phyloP scores from a whole-genome alignment of 2,888 invertebrate species.

The Orthosia gracilis region DNA sequence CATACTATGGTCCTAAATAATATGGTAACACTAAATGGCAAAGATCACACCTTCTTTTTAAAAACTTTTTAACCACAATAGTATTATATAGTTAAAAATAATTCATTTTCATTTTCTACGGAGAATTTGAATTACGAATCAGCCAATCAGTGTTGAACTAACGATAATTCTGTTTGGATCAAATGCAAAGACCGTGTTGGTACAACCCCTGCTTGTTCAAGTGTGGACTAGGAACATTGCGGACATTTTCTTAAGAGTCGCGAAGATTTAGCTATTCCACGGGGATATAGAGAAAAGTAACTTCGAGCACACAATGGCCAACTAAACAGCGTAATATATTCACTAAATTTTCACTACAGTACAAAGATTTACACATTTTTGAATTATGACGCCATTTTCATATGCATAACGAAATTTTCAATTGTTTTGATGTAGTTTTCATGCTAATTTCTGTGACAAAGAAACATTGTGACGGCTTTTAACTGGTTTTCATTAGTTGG shows the following conservation, averaged over 20 bases:
- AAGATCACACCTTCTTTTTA: background rate
- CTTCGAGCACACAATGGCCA: conserved; percentile 41
- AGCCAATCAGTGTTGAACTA: too few relatives aligned
- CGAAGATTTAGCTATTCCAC: conserved; percentile 73
- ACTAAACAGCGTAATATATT: conserved; percentile 53
- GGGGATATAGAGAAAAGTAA: conserved; percentile 60
- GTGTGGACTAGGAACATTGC: conserved; percentile 70
- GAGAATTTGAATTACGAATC: too few relatives aligned
- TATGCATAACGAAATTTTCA: conserved; percentile 40
- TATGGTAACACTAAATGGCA: background rate
- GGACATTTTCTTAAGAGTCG: conserved; percentile 71
- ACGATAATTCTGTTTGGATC: background rate
- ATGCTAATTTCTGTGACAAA: conserved; percentile 53
- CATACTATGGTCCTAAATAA: conserved; percentile 29
- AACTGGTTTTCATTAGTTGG: conserved; percentile 26
- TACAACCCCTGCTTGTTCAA: conserved; percentile 69
- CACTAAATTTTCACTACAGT: conserved; percentile 37
- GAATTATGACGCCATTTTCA: conserved; percentile 52
- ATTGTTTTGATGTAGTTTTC: conserved; percentile 60
- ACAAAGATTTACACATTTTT: conserved; percentile 50
- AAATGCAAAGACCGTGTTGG: conserved; percentile 59
- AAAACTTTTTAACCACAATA: too few relatives aligned
- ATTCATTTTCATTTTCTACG: too few relatives aligned
- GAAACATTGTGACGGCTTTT: conserved; percentile 29
- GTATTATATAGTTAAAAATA: too few relatives aligned